Conservation (phyloP, 2,888 invertebrate species). For the Eremobia ochroleuca region DNA sequence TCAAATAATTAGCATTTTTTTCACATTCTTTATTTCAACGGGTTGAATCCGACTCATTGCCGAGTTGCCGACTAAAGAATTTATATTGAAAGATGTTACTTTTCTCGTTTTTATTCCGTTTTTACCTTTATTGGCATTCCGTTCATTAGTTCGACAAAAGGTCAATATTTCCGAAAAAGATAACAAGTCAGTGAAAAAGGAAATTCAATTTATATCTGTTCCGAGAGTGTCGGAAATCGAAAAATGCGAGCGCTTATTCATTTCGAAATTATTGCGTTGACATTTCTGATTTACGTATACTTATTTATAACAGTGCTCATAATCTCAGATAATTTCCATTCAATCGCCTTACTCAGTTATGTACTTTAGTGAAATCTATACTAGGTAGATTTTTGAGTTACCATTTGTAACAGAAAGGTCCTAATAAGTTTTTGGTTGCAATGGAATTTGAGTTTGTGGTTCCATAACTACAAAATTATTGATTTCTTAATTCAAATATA, state of each 20-base stretch:
- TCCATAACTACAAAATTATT: neutral
- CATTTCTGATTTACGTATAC: neutral
- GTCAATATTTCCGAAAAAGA: slow-evolving; percentile 50
- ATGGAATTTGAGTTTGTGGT: neutral
- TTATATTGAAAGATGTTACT: neutral
- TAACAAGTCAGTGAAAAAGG: slow-evolving; percentile 45
- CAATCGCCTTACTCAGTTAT: too few relatives aligned
- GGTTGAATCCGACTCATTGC: slow-evolving; percentile 24
- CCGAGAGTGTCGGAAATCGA: neutral
- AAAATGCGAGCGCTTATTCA: neutral
- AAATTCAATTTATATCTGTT: slow-evolving; percentile 56
- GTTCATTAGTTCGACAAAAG: slow-evolving; percentile 48
- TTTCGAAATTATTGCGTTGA: neutral
- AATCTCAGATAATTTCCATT: neutral
- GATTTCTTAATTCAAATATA: neutral
- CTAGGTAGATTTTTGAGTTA: too few relatives aligned
- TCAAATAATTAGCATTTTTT: slow-evolving; percentile 38
- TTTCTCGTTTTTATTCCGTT: slow-evolving; percentile 26
- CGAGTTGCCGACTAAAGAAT: slow-evolving; percentile 23
- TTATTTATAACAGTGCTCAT: neutral
- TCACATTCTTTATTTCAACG: slow-evolving; percentile 35
- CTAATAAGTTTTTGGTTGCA: too few relatives aligned
- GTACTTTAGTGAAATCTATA: too few relatives aligned
- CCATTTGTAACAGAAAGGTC: neutral
- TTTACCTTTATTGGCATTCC: slow-evolving; percentile 35